phyloP scores from a whole-genome alignment of 1,140 invertebrate species.

The Drosophila micromelanica region DNA sequence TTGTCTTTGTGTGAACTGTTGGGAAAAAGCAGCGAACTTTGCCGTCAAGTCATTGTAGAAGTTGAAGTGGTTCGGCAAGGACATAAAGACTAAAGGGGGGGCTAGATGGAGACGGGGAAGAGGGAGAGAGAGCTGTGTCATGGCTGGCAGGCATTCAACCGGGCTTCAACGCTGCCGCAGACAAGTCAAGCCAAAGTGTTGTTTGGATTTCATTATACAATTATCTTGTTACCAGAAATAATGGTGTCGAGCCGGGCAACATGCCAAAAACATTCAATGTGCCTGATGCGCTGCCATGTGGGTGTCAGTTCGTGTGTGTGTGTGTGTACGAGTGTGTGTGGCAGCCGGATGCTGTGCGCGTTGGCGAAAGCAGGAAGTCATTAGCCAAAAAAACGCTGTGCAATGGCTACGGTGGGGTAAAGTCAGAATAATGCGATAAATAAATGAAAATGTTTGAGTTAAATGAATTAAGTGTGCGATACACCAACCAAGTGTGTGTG shows the following conservation, averaged over 20 bases:
- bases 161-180: constrained; percentile 28
- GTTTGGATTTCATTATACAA: constrained; percentile 83
- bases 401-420: constrained; percentile 37
- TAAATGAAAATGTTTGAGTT: constrained; percentile 83
- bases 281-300: constrained; percentile 52
- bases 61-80: constrained; percentile 30
- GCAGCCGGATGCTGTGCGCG: constrained; percentile 64
- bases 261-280: constrained; percentile 82
- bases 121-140: constrained; percentile 20
- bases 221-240: constrained; percentile 83
- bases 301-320: constrained; percentile 46
- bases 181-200: constrained; percentile 70
- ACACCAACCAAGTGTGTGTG: constrained; percentile 39
- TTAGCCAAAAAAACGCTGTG: constrained; percentile 56
- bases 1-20: constrained; percentile 55
- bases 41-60: constrained; percentile 75
- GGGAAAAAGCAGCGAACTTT: constrained; percentile 68
- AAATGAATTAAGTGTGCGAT: constrained; percentile 81
- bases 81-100: not conserved
- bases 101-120: constrained; percentile 2
- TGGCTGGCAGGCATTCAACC: constrained; percentile 18
- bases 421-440: constrained; percentile 74
- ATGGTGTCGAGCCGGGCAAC: constrained; percentile 80
- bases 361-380: constrained; percentile 79
- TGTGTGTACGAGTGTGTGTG: constrained; percentile 23